Conservation (phyloP, 2,888 invertebrate genomes). For the Schizotus pectinicornis region DNA sequence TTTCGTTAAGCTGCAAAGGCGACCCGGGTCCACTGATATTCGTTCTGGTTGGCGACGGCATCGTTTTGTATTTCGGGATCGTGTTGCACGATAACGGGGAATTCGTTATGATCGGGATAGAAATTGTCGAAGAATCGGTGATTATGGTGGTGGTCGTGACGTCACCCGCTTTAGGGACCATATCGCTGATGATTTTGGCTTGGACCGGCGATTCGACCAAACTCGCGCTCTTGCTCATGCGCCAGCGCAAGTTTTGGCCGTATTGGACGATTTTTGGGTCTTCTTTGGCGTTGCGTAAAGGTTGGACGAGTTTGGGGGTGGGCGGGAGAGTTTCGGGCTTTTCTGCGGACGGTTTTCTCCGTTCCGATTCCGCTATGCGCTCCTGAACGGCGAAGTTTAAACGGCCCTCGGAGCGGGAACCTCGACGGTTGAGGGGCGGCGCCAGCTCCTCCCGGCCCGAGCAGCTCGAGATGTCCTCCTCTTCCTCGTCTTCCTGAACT, state of each 20-base stretch:
- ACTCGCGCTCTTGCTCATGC: conserved; percentile 50
- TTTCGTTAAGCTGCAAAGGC: conserved; percentile 66
- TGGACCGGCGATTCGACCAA: conserved; percentile 42
- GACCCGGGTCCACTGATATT: conserved; percentile 51
- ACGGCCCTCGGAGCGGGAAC: conserved; percentile 81
- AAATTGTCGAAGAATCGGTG: conserved; percentile 63
- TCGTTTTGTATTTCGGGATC: conserved; percentile 63
- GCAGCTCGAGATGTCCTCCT: conserved; percentile 73
- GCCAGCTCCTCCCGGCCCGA: conserved; percentile 65
- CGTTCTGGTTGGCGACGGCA: conserved; percentile 64
- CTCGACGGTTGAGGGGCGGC: conserved; percentile 68
- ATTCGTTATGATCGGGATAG: conserved; percentile 61
- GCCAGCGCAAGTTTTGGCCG: conserved; percentile 50
- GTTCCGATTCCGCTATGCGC: conserved; percentile 63
- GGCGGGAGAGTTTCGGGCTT: conserved; percentile 36
- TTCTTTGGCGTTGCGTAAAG: conserved; percentile 44
- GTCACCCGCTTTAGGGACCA: conserved; percentile 32
- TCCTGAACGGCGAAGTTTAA: conserved; percentile 74
- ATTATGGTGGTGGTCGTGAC: conserved; percentile 58
- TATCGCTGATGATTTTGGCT: conserved; percentile 39
- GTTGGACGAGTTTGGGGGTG: conserved; percentile 39
- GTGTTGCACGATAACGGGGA: conserved; percentile 44
- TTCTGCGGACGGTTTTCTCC: conserved; percentile 56
- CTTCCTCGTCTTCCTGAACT: conserved; percentile 91
- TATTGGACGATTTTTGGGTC: conserved; percentile 20